Percentiles rank a stretch among this genome's conserved stretches.
Evolutionary conservation across 2,113 vertebrate species (phyloP).

Genomic region (Nothocercus nigrocapillus): DNA sequence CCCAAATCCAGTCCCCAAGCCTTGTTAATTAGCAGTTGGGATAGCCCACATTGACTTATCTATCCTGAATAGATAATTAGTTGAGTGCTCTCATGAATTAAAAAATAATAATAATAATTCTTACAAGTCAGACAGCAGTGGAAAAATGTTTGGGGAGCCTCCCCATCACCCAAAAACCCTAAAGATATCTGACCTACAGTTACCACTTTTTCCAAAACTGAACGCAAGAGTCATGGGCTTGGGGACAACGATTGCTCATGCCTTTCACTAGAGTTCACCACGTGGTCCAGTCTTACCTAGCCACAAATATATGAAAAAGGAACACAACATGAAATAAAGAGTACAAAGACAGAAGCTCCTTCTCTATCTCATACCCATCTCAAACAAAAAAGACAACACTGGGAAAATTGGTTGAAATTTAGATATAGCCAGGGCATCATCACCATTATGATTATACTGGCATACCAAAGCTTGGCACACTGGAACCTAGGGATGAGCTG

Average conservation of each 20-base stretch:
- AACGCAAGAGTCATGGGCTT: not conserved
- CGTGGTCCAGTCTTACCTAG: not conserved
- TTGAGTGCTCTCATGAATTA: not conserved
- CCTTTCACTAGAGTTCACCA: not conserved
- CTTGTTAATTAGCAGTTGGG: not conserved
- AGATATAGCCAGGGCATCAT: not conserved
- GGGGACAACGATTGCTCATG: not conserved
- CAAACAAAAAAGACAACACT: not conserved
- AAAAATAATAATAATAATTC: not conserved
- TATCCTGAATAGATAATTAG: not conserved
- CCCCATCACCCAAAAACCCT: accelerated
- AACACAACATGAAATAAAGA: not conserved
- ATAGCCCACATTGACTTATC: not conserved
- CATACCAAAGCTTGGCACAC: not conserved
- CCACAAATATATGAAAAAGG: not conserved
- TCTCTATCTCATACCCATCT: not conserved
- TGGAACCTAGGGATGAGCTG: not conserved
- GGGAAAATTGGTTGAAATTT: not conserved
- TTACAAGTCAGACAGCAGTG: not conserved
- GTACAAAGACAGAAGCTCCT: not conserved
- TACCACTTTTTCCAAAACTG: not conserved
- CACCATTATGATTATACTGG: accelerated
- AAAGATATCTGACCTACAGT: not conserved
- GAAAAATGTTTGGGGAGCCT: not conserved
- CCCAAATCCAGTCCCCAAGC: accelerated